phyloP scores from a whole-genome alignment of 2,888 invertebrate species.

The Latheticus oryzae region DNA sequence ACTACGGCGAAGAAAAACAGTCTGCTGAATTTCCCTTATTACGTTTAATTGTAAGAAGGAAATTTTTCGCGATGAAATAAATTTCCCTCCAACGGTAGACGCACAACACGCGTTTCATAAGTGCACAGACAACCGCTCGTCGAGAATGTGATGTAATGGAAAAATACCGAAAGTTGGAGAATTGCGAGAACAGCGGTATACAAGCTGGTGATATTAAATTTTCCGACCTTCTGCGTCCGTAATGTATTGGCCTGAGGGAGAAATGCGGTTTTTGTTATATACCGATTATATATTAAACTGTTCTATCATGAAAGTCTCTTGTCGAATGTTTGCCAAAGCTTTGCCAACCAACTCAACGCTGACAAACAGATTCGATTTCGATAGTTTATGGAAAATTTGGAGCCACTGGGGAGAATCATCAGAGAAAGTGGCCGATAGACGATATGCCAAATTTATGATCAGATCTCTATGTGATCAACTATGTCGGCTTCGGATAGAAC shows the following conservation, averaged over 20 bases:
- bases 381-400: conserved; percentile 13
- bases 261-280: conserved; percentile 63
- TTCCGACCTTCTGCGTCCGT: conserved; percentile 65
- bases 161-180: conserved; percentile 65
- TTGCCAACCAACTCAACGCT: conserved; percentile 13
- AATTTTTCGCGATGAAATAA: conserved; percentile 29
- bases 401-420: conserved; percentile 1
- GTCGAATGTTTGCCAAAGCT: conserved; percentile 16
- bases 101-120: conserved; percentile 59
- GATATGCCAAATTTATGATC: conserved; percentile 7
- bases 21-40: conserved; percentile 24
- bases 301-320: conserved; percentile 33
- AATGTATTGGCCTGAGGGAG: conserved; percentile 63
- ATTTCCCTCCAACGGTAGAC: conserved; percentile 47
- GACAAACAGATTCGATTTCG: conserved; percentile 17
- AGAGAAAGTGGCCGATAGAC: conserved; percentile 12
- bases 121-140: conserved; percentile 57
- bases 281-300: conserved; percentile 59
- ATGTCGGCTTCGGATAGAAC: not conserved
- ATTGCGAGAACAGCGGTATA: conserved; percentile 62
- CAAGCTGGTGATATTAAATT: conserved; percentile 66
- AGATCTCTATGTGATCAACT: too few relatives aligned
- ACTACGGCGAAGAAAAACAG: conserved; percentile 8
- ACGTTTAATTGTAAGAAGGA: conserved; percentile 34
- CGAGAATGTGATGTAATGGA: conserved; percentile 65